Percentiles rank a stretch among this genome's conserved stretches.
phyloP scores from a whole-genome alignment of 2,888 invertebrate genomes.

The Alloscopus bannaensis region DNA sequence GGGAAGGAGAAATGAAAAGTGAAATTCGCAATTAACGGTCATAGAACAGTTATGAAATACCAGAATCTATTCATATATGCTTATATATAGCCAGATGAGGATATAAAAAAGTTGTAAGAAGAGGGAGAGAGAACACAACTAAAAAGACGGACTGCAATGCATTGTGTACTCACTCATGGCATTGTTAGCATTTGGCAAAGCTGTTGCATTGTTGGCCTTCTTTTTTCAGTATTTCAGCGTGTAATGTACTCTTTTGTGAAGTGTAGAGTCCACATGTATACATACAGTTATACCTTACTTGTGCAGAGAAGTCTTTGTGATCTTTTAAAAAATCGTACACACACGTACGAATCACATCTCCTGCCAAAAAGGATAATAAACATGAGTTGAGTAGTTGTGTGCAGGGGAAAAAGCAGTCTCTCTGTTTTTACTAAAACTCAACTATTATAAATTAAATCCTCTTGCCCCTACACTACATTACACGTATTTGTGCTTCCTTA shows the following conservation, averaged over 20 bases:
- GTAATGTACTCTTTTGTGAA: background rate
- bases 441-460: background rate
- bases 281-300: too few relatives aligned
- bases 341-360: background rate
- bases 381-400: background rate
- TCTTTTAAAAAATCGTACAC: slow-evolving; percentile 14
- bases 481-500: background rate
- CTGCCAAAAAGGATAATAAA: background rate
- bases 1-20: slow-evolving; percentile 68
- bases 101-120: slow-evolving; percentile 33
- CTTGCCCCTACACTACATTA: background rate
- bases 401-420: background rate
- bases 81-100: background rate
- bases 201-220: background rate
- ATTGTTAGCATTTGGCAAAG: slow-evolving; percentile 1
- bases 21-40: slow-evolving; percentile 70
- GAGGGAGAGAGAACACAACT: background rate
- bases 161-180: background rate
- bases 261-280: too few relatives aligned
- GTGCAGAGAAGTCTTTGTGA: too few relatives aligned
- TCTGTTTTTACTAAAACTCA: background rate
- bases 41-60: slow-evolving; percentile 64
- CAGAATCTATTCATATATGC: slow-evolving; percentile 37
- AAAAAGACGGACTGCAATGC: background rate
- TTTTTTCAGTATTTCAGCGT: background rate